Base-by-base conservation (phyloP, 1,140 invertebrate genomes). In the Monomorium pharaonis region DNA sequence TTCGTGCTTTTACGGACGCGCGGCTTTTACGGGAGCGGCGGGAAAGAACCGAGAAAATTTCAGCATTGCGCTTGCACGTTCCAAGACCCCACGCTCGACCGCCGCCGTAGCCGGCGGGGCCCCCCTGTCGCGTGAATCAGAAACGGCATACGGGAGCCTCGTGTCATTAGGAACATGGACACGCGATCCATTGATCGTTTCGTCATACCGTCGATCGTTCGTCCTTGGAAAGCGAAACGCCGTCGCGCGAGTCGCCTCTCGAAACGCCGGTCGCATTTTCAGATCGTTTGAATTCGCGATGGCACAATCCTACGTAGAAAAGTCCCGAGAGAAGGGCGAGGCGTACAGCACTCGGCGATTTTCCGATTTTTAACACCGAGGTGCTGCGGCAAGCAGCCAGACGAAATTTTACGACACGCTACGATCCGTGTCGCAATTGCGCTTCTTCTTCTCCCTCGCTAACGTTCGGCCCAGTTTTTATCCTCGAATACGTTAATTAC, bases 141-240 rank as follows among this genome's bases (percentile, higher is more conserved):
- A 80, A 69, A 33, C 30, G 24, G 63, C 12, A 12, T 67, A 30
- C 12, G 65, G 10, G 49, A n/a, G n/a, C n/a, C 30, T 21, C 24
- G 24, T 42, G 10, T 72, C 65, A 70, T 81, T 58, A 80, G 12
- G 63, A 80, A n/a, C 63, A 44, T 14, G 16, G 47, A 6, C 63
- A 70, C 51, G 24, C 51, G 65, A 74, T 44, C 30, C 37, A 74
- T 72, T 58, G 78, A 83, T 83, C 78, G 54, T 83, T 83, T 83
- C 51, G 37, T 58, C 67, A 80, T 3, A 24, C 24, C 3, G n/a
- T n/a, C 16, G 30, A 37, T 70, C 63, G n/a, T 21, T n/a, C 18
- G 37, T 81, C 65, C 76, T 81, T 83, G 42, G 67, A 74, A 83
- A 83, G 78, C 67, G 67, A 74, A 74, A 83, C 37, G 54, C n/a